Base-by-base conservation (phyloP, 30 jellyfish, hydroid and myxozoan species). In the Haliclystus octoradiatus region DNA sequence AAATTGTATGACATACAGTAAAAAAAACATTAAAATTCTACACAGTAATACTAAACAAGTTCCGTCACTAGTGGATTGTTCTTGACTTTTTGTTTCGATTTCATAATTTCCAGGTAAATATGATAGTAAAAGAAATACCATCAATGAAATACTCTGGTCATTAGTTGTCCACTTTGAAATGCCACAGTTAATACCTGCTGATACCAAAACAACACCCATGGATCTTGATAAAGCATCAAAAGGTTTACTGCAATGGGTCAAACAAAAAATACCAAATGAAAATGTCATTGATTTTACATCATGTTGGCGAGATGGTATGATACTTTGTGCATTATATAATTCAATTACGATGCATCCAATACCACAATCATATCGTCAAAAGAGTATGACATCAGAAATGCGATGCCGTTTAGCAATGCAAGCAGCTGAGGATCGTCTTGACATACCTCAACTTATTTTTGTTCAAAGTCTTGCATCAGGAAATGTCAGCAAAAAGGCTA, bases 371-470 rank as follows among this genome's bases (percentile, higher is more conserved):
- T 33, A 74, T 52, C 74, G 57, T 50, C 52, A 49, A 4, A 71
- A 66, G 32, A 40, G 62, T 30, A 26, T 25, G 22, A 47, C 49
- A 66, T 71, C 89, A 22, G 97, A 88, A 57, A 72, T 69, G 65
- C 71, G 60, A 31, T 93, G 75, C 23, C 27, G 70, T n/a, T 64
- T 66, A 28, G 94, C 97, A 1, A 26, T 82, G 49, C 77, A 82
- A 46, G 81, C 84, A 24, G 97, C 97, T 49, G 93, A 75, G 67
- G 94, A 88, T 31, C 89, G 74, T 47, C 81, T 88, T 22, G 97
- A 93, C 25, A 80, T 88, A 14, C 97, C 97, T 1, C 89, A 79
- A 28, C 71, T 88, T 57, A 70, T 88, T 22, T 34, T 70, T 33
- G 73, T 88, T 4, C 60, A 69, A 13, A 94, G 80, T 31, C 64